Evolutionary conservation across 2,113 vertebrate genomes (phyloP).

Genomic region (Heliornis fulica): DNA sequence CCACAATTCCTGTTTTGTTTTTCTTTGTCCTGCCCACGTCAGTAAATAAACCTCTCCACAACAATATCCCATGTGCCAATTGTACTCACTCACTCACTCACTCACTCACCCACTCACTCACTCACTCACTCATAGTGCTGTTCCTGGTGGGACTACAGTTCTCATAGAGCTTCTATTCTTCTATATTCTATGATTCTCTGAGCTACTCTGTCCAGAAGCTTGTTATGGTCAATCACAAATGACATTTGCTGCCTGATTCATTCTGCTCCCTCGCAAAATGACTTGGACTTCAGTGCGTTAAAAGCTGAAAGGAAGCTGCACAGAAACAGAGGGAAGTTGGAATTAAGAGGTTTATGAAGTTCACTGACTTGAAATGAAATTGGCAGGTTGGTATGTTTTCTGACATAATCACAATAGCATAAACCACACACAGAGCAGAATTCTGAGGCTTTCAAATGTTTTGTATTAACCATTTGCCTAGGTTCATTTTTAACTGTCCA

Average conservation of each 20-base stretch:
- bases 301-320: not conserved
- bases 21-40: not conserved
- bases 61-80: no score
- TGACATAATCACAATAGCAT: not conserved
- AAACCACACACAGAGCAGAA: not conserved
- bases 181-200: not conserved
- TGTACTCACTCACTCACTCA: not conserved
- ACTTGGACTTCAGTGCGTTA: not conserved
- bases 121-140: not conserved
- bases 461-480: not conserved
- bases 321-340: not conserved
- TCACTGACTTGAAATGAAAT: not conserved
- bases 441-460: not conserved
- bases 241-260: not conserved
- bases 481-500: not conserved
- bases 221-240: not conserved
- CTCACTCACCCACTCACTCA: not conserved
- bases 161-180: not conserved
- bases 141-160: not conserved
- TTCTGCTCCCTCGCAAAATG: not conserved
- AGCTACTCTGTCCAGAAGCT: not conserved
- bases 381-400: not conserved
- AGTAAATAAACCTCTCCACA: not conserved
- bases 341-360: conserved; percentile 5
- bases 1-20: not conserved